Base-by-base conservation (phyloP, 2,113 vertebrate species). In the Pachypanchax playfairii region DNA sequence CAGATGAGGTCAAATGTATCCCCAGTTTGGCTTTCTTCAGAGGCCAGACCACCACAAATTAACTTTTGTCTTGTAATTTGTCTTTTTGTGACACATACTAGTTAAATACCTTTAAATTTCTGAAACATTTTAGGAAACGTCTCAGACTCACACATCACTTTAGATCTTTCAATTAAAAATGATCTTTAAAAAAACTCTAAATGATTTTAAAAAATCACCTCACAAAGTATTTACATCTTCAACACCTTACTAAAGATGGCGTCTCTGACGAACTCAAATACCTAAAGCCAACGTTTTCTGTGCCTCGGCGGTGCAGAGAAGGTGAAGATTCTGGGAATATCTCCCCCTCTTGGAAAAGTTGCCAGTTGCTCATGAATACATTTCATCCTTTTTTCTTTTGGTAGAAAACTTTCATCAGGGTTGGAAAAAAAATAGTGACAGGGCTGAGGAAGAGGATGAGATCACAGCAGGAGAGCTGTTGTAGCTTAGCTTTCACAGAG, bases 401-500 rank as follows among this genome's bases (percentile, higher is more conserved):
- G 22, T 36, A 43, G 71, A 54, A 85, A 80, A 28, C 66, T 33
- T 51, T 51, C 57, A 48, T 62, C 15, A 6, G 75, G 11, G 6
- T 43, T 68, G 39, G 55, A 48, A 54, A 75, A 57, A 56, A 18
- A 7, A 26, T 44, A 56, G 75, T 54, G 67, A 80, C 66, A 20
- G 56, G 47, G 55, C 54, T 75, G 41, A 38, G 76, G 69, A 75
- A 38, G 73, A 80, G 85, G 73, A 79, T 75, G 79, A 82, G 83
- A 70, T 71, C 82, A 61, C 84, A 82, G 85, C 74, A 69, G 85
- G 87, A 75, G 76, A 79, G 78, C 70, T 82, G 82, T 75, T 80
- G 82, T 85, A 75, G 78, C 76, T 79, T 67, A 74, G 53, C 75
- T 68, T 79, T 81, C 81, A 74, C 73, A 72, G 72, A 55, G 53